A percentile compares a stretch with the other conserved stretches of the same genome.
Evolutionary conservation across 2,113 vertebrate species (phyloP).

Genomic region (Prionailurus viverrinus): DNA sequence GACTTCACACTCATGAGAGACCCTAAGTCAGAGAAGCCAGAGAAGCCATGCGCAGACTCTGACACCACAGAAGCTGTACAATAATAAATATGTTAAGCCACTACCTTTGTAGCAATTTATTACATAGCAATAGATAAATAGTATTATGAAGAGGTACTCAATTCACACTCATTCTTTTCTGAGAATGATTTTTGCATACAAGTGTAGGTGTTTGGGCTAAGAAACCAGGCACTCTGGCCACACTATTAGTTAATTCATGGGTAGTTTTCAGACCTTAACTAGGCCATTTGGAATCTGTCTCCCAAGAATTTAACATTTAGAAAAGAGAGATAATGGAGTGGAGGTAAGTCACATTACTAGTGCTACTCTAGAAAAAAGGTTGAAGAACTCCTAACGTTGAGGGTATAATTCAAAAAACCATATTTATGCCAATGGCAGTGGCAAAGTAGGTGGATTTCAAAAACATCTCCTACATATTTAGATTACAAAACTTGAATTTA

Average conservation of each 20-base stretch:
- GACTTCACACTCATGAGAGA: background rate
- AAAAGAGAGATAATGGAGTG: background rate
- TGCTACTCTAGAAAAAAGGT: background rate
- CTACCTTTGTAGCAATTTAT: background rate
- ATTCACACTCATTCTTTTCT: background rate
- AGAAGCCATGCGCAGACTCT: background rate
- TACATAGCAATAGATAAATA: background rate
- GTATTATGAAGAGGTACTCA: rapidly evolving
- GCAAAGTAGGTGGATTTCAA: background rate
- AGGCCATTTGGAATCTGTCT: background rate
- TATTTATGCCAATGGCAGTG: background rate
- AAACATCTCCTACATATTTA: background rate
- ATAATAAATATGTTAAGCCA: background rate
- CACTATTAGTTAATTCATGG: background rate
- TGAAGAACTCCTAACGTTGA: background rate
- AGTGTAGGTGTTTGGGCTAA: background rate
- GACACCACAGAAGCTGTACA: background rate
- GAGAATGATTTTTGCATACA: background rate
- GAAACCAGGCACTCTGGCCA: background rate
- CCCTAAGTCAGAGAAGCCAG: background rate
- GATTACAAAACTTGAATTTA: background rate
- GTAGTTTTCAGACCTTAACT: background rate
- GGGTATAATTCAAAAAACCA: background rate
- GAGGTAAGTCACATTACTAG: background rate
- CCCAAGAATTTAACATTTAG: background rate